Conservation (phyloP, 1,140 invertebrate genomes). For the Bombyx mandarina region DNA sequence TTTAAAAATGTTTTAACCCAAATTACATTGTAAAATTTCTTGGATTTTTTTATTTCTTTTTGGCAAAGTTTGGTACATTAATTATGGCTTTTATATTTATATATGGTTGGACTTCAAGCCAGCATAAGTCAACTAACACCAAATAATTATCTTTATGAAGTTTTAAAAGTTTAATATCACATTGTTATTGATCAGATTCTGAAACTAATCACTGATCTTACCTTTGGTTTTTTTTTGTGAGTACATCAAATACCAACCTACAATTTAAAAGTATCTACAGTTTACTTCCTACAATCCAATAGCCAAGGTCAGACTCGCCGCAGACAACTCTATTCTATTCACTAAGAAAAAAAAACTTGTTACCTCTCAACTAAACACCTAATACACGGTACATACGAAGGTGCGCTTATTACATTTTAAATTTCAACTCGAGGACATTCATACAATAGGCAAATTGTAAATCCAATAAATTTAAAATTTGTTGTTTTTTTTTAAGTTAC, state of each 20-base stretch:
- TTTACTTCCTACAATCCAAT: conserved; percentile 71
- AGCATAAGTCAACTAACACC: too few relatives aligned
- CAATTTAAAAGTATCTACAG: conserved; percentile 68
- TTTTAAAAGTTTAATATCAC: too few relatives aligned
- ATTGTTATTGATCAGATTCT: neutral
- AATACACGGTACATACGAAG: conserved; percentile 7
- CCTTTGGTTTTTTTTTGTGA: conserved; percentile 50
- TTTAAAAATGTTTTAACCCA: too few relatives aligned
- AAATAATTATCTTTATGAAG: too few relatives aligned
- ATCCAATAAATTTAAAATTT: conserved; percentile 3
- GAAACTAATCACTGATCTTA: neutral
- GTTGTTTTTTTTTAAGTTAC: conserved; percentile 51
- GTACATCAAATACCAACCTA: conserved; percentile 68
- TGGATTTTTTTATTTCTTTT: too few relatives aligned
- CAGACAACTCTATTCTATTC: conserved; percentile 64
- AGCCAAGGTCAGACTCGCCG: conserved; percentile 59
- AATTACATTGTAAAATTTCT: too few relatives aligned
- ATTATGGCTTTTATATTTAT: too few relatives aligned
- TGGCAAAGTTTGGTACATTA: too few relatives aligned
- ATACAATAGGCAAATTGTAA: neutral
- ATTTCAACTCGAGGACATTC: too few relatives aligned
- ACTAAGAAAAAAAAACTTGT: conserved; percentile 55
- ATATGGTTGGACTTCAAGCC: too few relatives aligned
- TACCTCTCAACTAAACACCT: conserved; percentile 33
- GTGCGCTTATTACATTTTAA: too few relatives aligned